These are phyloP conservation scores for Porites australiensis DNA, from an alignment of 64 coral and sea anemone genomes.

Conservation along the genomic window DNA sequence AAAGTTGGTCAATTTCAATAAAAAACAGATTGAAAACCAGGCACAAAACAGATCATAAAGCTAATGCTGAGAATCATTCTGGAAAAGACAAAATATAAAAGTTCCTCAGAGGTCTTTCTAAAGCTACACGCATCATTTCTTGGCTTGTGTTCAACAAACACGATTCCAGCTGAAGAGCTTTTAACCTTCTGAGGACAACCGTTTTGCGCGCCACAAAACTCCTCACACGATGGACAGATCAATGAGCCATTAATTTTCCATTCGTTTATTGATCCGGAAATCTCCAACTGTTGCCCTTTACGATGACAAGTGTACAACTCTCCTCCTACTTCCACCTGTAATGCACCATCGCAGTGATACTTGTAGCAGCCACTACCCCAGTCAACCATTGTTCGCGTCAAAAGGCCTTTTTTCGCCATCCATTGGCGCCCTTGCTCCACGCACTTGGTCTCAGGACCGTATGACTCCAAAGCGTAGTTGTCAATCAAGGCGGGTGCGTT, in stretches of 20 bases:
- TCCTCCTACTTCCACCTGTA: conserved; percentile 75
- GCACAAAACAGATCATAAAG: conserved; percentile 22
- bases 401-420: conserved; percentile 77
- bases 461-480: conserved; percentile 88
- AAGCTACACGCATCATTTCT: conserved; percentile 8
- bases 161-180: conserved; percentile 8
- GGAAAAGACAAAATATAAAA: conserved; percentile 27
- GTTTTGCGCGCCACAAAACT: conserved; percentile 76
- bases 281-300: conserved; percentile 82
- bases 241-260: conserved; percentile 90
- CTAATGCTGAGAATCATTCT: background rate
- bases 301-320: conserved; percentile 74
- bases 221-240: conserved; percentile 78
- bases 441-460: conserved; percentile 60
- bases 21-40: background rate
- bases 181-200: conserved; percentile 63
- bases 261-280: conserved; percentile 68
- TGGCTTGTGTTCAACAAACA: background rate
- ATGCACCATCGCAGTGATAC: conserved; percentile 71
- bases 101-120: background rate
- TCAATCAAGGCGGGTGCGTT: conserved; percentile 71
- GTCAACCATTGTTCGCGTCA: conserved; percentile 97
- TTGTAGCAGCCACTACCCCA: conserved; percentile 99
- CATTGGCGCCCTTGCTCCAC: conserved; percentile 79
- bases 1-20: background rate